Evolutionary conservation across 2,888 invertebrate genomes (phyloP).

Genomic region (Epirrita christyi): DNA sequence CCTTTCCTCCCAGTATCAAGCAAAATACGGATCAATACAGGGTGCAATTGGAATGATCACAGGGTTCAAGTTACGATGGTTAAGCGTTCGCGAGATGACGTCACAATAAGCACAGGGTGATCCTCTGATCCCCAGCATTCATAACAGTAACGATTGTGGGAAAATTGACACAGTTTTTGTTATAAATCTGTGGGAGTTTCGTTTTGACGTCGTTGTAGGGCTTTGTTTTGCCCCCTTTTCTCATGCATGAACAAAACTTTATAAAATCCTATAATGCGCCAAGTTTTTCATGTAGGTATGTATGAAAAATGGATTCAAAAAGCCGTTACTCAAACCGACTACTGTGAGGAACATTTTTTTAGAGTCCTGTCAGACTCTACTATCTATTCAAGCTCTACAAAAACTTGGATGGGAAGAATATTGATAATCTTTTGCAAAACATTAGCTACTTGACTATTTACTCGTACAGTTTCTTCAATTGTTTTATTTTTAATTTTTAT

Average conservation of each 20-base stretch:
- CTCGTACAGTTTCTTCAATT: too few species aligned
- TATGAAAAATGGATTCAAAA: too few species aligned
- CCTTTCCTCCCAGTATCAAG: constrained; percentile 41
- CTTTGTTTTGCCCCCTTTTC: constrained; percentile 51
- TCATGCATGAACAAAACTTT: constrained; percentile 5
- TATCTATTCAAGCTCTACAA: too few species aligned
- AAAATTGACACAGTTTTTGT: constrained; percentile 78
- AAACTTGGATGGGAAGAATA: neutral
- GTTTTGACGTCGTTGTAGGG: constrained; percentile 64
- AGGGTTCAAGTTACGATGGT: constrained; percentile 55
- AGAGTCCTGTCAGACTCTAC: too few species aligned
- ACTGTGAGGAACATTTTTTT: too few species aligned
- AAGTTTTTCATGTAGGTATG: too few species aligned
- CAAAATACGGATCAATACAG: constrained; percentile 8
- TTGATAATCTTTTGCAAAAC: neutral
- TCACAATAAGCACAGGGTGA: constrained; percentile 61
- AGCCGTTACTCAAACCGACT: too few species aligned
- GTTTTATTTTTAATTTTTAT: neutral
- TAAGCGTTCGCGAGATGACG: constrained; percentile 53
- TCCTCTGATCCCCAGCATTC: constrained; percentile 71
- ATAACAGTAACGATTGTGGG: constrained; percentile 77
- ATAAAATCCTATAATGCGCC: neutral
- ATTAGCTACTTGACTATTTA: too few species aligned
- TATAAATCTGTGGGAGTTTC: constrained; percentile 81
- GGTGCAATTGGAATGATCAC: constrained; percentile 23